Percentiles rank a stretch among this genome's conserved stretches.
These are phyloP conservation scores for Dysidea cf. avara DNA, from an alignment of 37 sponge, comb jelly and placozoan genomes.

Conservation along the genomic window DNA sequence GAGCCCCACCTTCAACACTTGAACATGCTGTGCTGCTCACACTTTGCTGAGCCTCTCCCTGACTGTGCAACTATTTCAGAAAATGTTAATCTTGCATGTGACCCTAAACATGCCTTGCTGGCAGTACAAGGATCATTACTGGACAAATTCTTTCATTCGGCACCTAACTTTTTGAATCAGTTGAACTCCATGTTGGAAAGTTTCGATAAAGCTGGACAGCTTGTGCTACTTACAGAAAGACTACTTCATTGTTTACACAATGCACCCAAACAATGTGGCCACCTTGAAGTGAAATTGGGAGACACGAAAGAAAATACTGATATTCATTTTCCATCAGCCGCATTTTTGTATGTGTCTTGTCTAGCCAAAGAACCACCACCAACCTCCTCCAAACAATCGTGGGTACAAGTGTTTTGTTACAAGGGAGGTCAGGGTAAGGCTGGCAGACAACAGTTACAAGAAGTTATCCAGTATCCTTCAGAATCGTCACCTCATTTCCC, in stretches of 20 bases:
- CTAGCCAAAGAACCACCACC: constrained; percentile 11
- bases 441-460: constrained; percentile 78
- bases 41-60: constrained; percentile 23
- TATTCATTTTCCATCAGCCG: constrained; percentile 45
- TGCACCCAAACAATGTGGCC: constrained; percentile 30
- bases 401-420: constrained; percentile 72
- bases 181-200: too few relatives aligned
- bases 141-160: constrained; percentile 40
- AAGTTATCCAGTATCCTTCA: constrained; percentile 89
- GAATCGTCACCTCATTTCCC: constrained; percentile 63
- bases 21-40: constrained; percentile 44
- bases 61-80: constrained; percentile 37
- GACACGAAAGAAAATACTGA: constrained; percentile 55
- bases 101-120: too few relatives aligned
- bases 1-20: neutral
- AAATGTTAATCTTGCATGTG: too few relatives aligned
- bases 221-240: constrained; percentile 19
- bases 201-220: neutral
- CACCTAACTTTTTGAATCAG: too few relatives aligned
- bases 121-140: constrained; percentile 45
- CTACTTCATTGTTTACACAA: constrained; percentile 26
- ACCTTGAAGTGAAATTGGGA: constrained; percentile 24
- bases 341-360: constrained; percentile 61
- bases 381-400: constrained; percentile 21
- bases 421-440: constrained; percentile 67